Base-by-base conservation (phyloP, 2,888 invertebrate species). In the Serrognathus titanus region DNA sequence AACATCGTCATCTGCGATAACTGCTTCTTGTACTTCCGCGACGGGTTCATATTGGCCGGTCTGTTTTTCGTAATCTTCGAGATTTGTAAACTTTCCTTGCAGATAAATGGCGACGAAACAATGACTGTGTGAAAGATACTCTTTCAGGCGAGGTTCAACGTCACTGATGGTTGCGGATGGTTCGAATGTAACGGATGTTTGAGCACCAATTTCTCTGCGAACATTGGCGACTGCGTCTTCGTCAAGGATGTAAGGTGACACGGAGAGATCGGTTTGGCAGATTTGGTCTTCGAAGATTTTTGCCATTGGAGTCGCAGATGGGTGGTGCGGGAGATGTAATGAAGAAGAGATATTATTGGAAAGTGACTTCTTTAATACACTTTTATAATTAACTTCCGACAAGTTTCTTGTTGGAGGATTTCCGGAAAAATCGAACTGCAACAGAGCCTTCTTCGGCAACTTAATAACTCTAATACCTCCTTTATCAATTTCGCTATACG, bases 171-270 rank as follows among this genome's bases (percentile, higher is more conserved):
- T 66, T 9, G 58, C 64, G 39, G 57, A 16, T 6, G 69, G 69
- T 35, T 55, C 16, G 43, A 66, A 67, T 1, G 65, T 67, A 9
- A 64, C 52, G 8, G 66, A 66, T 5, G 69, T 69, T 60, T 69
- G 67, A 2, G 58, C 61, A 4, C 62, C 56, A 12, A 65, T 45
- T 40, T 65, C 62, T 6, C 57, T 51, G 31, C 49, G 55, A n/a
- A 71, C 67, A 11, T 54, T 61, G 11, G 70, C 71, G n/a, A 66
- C 58, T 40, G 62, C 60, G 11, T 65, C 63, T n/a, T 57, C 43
- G 9, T 66, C 62, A 11, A 71, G 57, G 37, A 70, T 52, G 52
- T 66, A 65, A 6, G 71, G 71, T 10, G 52, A 45, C 5, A 70
- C 71, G 3, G 52, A 62, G 3, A 71, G 47, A 46, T 52, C 51